Conservation (phyloP, 2,113 vertebrate species). For the Neopipo cinnamomea region DNA sequence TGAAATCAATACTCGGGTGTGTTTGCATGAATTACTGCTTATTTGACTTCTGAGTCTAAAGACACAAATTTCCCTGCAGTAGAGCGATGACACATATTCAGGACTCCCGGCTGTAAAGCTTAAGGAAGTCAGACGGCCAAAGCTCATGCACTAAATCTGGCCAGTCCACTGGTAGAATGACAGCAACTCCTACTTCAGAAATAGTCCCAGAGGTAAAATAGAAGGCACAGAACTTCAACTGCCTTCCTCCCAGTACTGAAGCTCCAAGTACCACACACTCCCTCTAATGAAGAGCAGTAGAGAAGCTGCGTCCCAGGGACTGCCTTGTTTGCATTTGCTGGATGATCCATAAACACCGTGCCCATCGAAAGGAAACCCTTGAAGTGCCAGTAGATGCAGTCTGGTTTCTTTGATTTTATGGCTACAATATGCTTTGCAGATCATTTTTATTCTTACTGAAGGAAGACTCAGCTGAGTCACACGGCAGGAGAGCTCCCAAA, state of each 20-base stretch:
- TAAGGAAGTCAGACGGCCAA: not conserved
- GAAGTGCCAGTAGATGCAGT: not conserved
- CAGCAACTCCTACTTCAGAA: not conserved
- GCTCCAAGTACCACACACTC: not conserved
- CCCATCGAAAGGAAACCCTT: not conserved
- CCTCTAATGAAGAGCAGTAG: not conserved
- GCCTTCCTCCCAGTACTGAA: not conserved
- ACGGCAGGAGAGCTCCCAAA: not conserved
- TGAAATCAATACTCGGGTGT: not conserved
- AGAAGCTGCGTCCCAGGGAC: not conserved
- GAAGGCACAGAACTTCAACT: not conserved
- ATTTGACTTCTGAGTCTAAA: not conserved
- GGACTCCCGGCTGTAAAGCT: not conserved
- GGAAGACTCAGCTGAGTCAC: not conserved
- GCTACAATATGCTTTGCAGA: not conserved
- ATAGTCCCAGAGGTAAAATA: not conserved
- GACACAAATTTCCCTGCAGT: not conserved
- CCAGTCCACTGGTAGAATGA: not conserved
- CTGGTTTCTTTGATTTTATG: slow-evolving; percentile 1
- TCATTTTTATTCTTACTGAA: not conserved
- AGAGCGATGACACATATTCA: not conserved
- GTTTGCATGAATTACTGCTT: not conserved
- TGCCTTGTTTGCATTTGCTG: not conserved
- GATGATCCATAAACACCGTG: not conserved
- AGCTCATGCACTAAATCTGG: not conserved